These are phyloP conservation scores for Cataglyphis albicans DNA, from an alignment of 2,888 invertebrate genomes.

Conservation along the genomic window DNA sequence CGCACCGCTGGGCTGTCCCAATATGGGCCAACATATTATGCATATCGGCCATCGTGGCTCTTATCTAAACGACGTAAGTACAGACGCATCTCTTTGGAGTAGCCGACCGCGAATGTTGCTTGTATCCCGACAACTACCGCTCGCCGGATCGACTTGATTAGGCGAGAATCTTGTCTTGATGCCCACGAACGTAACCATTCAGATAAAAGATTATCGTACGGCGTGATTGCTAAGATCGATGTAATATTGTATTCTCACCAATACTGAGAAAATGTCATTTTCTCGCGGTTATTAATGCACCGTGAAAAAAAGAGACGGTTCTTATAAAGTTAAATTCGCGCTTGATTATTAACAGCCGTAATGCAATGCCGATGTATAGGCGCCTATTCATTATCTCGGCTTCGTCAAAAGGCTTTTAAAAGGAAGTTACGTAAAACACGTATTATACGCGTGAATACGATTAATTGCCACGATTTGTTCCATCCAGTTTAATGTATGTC, in stretches of 20 bases:
- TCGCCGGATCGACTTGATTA: constrained; percentile 73
- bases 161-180: constrained; percentile 58
- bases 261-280: constrained; percentile 44
- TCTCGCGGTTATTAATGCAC: constrained; percentile 7
- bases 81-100: constrained; percentile 73
- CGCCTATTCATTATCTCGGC: constrained; percentile 44
- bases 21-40: constrained; percentile 80
- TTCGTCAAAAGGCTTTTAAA: constrained; percentile 39
- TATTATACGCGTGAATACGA: constrained; percentile 54
- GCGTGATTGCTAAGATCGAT: constrained; percentile 25
- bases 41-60: constrained; percentile 77
- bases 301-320: constrained; percentile 38
- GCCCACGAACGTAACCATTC: constrained; percentile 56
- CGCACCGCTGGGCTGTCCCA: constrained; percentile 71
- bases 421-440: constrained; percentile 53
- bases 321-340: constrained; percentile 51
- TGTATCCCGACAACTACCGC: constrained; percentile 65
- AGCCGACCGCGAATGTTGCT: constrained; percentile 77
- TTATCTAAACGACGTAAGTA: constrained; percentile 80
- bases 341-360: constrained; percentile 51
- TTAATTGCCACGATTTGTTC: constrained; percentile 71
- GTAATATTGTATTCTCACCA: constrained; percentile 31
- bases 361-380: constrained; percentile 41
- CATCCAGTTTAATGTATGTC: constrained; percentile 65
- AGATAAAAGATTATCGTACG: background rate